Evolutionary conservation across 2,797 vertebrate species (phyloP), one percentile per base, ranked within the genome.

Genomic region (Streptopelia turtur): DNA sequence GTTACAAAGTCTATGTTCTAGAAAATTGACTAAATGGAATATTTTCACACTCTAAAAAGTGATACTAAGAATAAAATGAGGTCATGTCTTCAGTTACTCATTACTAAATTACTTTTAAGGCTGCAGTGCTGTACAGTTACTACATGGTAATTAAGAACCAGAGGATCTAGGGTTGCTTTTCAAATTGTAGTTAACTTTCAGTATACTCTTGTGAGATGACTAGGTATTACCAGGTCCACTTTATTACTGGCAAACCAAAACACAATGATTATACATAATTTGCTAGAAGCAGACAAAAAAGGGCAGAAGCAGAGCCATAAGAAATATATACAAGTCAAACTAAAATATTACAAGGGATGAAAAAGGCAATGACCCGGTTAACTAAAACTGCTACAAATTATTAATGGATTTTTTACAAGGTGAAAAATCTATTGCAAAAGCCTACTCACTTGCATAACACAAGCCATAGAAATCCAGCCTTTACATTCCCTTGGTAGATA

Each of bases 141-240:
- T 63, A 17, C 7, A 27, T 16, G 16, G 53, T 90, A 94, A 96
- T 94, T 94, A 96, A 96, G 41, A 94, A 66, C 10, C 59, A 37
- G 59, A 72, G 56, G 49, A 74, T 82, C 39, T 66, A 61, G 14
- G 33, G 12, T 28, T 71, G 33, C 74, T 87, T 78, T 90, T 72
- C 74, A 79, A 77, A 76, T n/a, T 72, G 47, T 84, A 90, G 23
- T 91, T 94, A 95, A 84, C 20, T 70, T 90, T 82, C 70, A 80
- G 6, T 25, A 16, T 84, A 50, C 30, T 55, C 85, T 79, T 77
- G 52, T 87, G 90, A 82, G 15, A 82, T 70, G 12, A 55, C 16
- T 65, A 9, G 13, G 6, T 82, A 56, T 30, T 84, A 33, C 9
- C 60, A 87, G 43, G 6, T 43, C 39, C 20, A 25, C 39, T 60